A percentile compares a stretch with the other conserved stretches of the same genome.
These are phyloP conservation scores for Drosophila fuyamai DNA, from an alignment of 1,140 invertebrate genomes.

Conservation along the genomic window DNA sequence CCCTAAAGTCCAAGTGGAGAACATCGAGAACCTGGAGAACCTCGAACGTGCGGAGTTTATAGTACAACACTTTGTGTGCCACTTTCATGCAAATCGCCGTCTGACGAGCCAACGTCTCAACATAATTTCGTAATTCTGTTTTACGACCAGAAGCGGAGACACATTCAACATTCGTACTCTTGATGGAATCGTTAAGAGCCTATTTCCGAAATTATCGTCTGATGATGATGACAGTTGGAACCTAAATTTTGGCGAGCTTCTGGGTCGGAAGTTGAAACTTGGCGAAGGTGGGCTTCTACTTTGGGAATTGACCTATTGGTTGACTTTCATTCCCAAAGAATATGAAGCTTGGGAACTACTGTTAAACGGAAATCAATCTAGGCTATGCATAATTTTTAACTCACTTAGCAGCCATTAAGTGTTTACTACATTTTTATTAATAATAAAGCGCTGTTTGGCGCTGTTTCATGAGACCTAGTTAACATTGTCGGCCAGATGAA, in stretches of 20 bases:
- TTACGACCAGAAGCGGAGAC: slow-evolving; percentile 24
- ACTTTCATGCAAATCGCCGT: slow-evolving; percentile 78
- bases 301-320: slow-evolving; percentile 11
- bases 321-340: slow-evolving; percentile 16
- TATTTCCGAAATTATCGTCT: slow-evolving; percentile 38
- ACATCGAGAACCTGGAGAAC: slow-evolving; percentile 9
- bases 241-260: slow-evolving; percentile 10
- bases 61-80: slow-evolving; percentile 69
- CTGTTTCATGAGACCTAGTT: neutral
- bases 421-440: neutral
- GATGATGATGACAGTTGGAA: slow-evolving; percentile 11
- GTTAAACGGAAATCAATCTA: slow-evolving; percentile 1
- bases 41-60: slow-evolving; percentile 46
- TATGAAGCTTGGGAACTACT: neutral
- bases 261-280: slow-evolving; percentile 21
- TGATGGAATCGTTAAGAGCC: slow-evolving; percentile 48
- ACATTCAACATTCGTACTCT: slow-evolving; percentile 39
- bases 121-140: slow-evolving; percentile 71
- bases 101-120: slow-evolving; percentile 55
- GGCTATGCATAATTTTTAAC: neutral
- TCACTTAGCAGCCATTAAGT: neutral
- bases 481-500: neutral
- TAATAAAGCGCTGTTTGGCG: neutral
- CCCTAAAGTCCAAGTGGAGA: neutral
- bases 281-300: slow-evolving; percentile 6